Conservation (phyloP, 2,888 invertebrate genomes). For the Hermaeophaga mercurialis region DNA sequence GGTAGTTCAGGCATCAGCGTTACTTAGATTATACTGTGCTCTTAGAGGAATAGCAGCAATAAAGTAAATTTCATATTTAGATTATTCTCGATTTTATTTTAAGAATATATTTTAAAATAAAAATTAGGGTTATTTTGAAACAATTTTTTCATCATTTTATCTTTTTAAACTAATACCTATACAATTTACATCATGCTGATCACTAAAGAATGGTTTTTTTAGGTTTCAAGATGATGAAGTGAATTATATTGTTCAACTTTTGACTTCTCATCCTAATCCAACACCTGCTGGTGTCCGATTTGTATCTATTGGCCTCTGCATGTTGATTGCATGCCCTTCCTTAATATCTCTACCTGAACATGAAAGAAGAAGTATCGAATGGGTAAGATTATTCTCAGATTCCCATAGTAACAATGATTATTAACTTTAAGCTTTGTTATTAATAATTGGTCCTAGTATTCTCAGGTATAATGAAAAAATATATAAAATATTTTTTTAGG, state of each 20-base stretch:
- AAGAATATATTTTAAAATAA: no score
- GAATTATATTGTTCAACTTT: constrained; percentile 76
- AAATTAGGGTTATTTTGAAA: no score
- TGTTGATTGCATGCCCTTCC: constrained; percentile 93
- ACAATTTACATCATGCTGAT: no score
- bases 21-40: constrained; percentile 89
- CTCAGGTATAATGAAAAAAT: neutral
- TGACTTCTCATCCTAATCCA: constrained; percentile 87
- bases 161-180: no score
- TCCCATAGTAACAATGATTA: neutral
- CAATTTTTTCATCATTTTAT: no score
- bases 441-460: no score
- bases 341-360: constrained; percentile 72
- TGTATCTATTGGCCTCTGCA: constrained; percentile 90
- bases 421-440: neutral
- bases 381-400: constrained; percentile 61
- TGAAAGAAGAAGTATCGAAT: constrained; percentile 87
- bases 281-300: constrained; percentile 92
- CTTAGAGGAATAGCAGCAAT: constrained; percentile 90
- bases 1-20: constrained; percentile 86
- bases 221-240: constrained; percentile 93
- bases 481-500: constrained; percentile 38
- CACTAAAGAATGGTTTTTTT: no score
- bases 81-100: neutral
- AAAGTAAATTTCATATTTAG: constrained; percentile 64